Evolutionary conservation across 2,113 vertebrate species (phyloP).

Genomic region (Halichoerus grypus): DNA sequence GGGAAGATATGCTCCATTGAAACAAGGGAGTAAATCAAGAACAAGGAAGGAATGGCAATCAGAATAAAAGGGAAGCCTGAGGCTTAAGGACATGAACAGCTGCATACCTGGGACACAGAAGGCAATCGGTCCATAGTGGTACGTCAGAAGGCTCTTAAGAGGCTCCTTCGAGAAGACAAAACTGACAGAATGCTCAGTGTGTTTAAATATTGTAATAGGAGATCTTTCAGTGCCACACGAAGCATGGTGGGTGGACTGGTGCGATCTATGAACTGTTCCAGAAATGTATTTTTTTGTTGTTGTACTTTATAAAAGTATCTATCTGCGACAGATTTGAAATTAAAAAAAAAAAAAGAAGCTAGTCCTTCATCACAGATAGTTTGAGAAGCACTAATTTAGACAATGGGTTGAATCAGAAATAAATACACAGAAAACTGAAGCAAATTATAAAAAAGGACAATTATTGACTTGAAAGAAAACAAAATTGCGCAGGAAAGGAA

Average conservation of each 20-base stretch:
- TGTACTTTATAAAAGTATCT: conserved; percentile 33
- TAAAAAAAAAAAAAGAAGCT: background rate
- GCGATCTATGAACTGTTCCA: background rate
- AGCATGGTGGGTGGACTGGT: background rate
- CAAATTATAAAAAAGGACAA: conserved; percentile 35
- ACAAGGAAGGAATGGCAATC: background rate
- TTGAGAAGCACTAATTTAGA: conserved; percentile 57
- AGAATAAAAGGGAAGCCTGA: background rate
- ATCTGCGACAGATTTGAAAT: background rate
- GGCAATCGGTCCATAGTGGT: background rate
- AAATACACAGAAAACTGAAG: conserved; percentile 62
- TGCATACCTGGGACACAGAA: background rate
- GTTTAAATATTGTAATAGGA: background rate
- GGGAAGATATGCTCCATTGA: background rate
- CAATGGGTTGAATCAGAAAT: conserved; percentile 57
- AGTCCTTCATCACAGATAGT: conserved; percentile 36
- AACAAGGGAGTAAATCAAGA: background rate
- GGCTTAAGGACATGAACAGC: background rate
- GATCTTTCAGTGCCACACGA: background rate
- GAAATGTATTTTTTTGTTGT: background rate
- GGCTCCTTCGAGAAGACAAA: background rate
- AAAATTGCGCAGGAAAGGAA: conserved; percentile 45
- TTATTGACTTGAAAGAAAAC: conserved; percentile 60
- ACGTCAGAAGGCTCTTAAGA: background rate
- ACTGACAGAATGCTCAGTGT: background rate